Conservation (phyloP, 2,113 vertebrate species). For the Promerops cafer region DNA sequence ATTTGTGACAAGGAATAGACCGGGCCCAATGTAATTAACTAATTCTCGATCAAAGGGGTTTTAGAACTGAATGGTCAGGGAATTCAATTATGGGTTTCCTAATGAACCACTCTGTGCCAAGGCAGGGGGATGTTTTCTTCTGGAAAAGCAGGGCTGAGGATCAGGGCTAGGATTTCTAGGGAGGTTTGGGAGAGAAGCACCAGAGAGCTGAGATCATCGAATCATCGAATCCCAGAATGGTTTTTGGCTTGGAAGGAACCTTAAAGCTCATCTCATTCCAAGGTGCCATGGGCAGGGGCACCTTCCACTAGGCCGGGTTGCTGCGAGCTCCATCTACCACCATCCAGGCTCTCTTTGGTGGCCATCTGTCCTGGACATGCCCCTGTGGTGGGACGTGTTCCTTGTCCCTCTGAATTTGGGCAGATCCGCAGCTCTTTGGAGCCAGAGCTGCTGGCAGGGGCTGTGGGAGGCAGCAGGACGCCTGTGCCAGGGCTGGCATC, state of each 20-base stretch:
- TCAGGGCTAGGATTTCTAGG: neutral
- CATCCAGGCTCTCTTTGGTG: fast-evolving
- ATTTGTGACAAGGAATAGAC: slow-evolving; percentile 52
- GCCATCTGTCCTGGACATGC: neutral
- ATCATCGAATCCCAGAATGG: neutral
- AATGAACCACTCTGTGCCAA: slow-evolving; percentile 41
- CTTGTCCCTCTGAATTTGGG: neutral
- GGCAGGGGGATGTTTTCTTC: neutral
- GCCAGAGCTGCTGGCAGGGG: neutral
- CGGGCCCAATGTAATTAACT: slow-evolving; percentile 59
- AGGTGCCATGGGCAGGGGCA: neutral
- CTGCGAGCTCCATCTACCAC: neutral
- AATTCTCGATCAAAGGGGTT: slow-evolving; percentile 66
- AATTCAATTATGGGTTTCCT: slow-evolving; percentile 64
- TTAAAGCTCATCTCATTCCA: too few relatives aligned
- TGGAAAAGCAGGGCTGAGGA: neutral
- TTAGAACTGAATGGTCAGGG: slow-evolving; percentile 64
- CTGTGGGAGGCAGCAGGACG: fast-evolving
- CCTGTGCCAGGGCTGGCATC: neutral
- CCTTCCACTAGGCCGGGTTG: neutral
- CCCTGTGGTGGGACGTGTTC: fast-evolving
- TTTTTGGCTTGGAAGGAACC: neutral
- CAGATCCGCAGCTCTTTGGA: neutral
- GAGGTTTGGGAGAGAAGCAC: neutral
- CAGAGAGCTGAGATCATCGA: neutral